Evolutionary conservation across 2,797 vertebrate genomes (phyloP), one percentile per base, ranked within the genome.

Genomic region (Alauda arvensis): DNA sequence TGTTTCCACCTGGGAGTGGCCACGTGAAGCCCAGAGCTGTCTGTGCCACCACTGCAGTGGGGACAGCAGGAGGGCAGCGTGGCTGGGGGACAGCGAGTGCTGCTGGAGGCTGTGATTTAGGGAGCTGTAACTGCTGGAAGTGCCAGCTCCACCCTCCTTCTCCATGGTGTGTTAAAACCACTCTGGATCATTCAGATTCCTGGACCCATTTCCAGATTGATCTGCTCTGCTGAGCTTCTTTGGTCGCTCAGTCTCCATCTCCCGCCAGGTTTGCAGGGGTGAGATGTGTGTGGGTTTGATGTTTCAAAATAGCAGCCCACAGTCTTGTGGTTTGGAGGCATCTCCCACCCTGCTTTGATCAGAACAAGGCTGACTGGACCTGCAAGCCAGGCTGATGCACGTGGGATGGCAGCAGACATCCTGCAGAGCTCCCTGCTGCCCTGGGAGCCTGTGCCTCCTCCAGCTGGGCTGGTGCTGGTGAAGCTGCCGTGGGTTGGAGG

Each of bases 301-400:
- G 6, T 78, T 88, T 92, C 71, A 77, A 78, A 92, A 83, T 20
- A 91, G 62, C 69, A 62, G 42, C 60, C 79, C 60, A 19, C 77
- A 34, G 3, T 75, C 77, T 49, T 63, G 90, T 85, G 85, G 70
- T 67, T 87, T 74, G 70, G 77, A 90, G 80, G 14, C 79, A 39
- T 90, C 92, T 94, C 72, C 28, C 31, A 19, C 37, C 67, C 49
- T 25, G 12, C 67, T 91, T 67, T 34, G 62, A 67, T 43, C 4
- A 81, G 82, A 82, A 29, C 59, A 39, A 34, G 67, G 45, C 83
- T 5, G 26, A 42, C 76, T 0, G 0, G 63, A n/a, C 70, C 69
- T 39, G 40, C 62, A 23, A 37, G 40, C 33, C 3, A 0, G 60
- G 31, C 52, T 52, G 77, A 52, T 87, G 12, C 1, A 0, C 0